Base-by-base conservation (phyloP, 37 sponge, comb jelly and placozoan genomes). In the Eunapius fragilis region DNA sequence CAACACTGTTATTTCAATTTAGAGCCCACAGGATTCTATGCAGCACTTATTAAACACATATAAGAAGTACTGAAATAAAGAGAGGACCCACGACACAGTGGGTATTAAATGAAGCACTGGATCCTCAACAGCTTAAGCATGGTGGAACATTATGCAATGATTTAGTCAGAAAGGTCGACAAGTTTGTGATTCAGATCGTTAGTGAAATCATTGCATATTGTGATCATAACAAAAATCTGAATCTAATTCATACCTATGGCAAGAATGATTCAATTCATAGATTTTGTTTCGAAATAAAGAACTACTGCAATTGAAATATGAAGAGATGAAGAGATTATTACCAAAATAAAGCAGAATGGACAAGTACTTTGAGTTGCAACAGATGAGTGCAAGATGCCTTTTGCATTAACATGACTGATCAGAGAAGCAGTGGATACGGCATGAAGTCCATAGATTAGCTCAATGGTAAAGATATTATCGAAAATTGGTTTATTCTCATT, bases 321-420 rank as follows among this genome's bases (percentile, higher is more conserved):
- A 36, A 27, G 84, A 87, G 2, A 71, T 87, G 37, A 36, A 27
- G 84, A 87, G 2, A 71, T 87, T n/a, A 45, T 36, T 7, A 32
- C 37, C 22, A 19, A 25, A 72, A 47, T 74, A 79, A 34, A 80
- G 30, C n/a, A 72, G 72, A 33, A 72, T 71, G 48, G 25, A 75
- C 24, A 28, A 67, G 6, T n/a, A n/a, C n/a, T n/a, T n/a, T n/a
- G n/a, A n/a, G n/a, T n/a, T n/a, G n/a, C 25, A 36, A 23, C 87
- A n/a, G 84, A 76, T 34, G 37, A 71, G 36, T 96, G 93, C 58
- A 74, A 88, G 69, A 75, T 96, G 14, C 97, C 97, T 2, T 96
- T 96, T 77, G 93, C 90, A 2, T 96, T 96, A 74, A 93, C 90
- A 2, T 96, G 97, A 94, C 67, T 93, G 14, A 69, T 96, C 35